Conservation (phyloP, 2,888 invertebrate species). For the Orthosia gothica region DNA sequence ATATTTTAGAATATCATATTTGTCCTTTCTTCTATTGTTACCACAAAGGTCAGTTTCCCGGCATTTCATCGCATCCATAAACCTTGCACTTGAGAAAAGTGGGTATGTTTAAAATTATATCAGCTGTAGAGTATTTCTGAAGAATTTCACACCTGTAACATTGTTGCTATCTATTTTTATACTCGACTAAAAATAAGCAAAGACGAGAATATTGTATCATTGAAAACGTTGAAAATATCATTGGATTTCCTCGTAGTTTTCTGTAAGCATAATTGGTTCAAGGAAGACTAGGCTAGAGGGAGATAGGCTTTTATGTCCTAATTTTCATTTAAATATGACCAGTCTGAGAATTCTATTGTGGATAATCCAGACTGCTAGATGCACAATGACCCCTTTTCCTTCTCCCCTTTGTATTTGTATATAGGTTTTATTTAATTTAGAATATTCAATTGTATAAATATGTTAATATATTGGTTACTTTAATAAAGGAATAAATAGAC, state of each 20-base stretch:
- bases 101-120: slow-evolving; percentile 5
- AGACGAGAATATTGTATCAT: slow-evolving; percentile 18
- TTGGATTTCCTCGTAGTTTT: not conserved
- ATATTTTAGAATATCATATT: slow-evolving; percentile 1
- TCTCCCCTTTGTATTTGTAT: too few species aligned
- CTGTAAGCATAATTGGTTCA: not conserved
- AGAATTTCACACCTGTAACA: slow-evolving; percentile 45
- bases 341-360: too few species aligned
- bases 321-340: not conserved
- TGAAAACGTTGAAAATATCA: slow-evolving; percentile 27
- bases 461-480: too few species aligned
- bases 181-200: slow-evolving; percentile 9
- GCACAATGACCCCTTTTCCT: too few species aligned
- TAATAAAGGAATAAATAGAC: too few species aligned
- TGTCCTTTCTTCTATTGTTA: slow-evolving; percentile 44
- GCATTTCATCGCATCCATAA: slow-evolving; percentile 8
- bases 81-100: slow-evolving; percentile 56
- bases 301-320: not conserved
- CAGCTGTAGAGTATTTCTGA: not conserved
- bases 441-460: too few species aligned
- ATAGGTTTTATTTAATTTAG: too few species aligned
- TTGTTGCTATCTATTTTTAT: slow-evolving; percentile 32
- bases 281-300: not conserved
- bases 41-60: slow-evolving; percentile 31
- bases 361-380: too few species aligned